phyloP scores from a whole-genome alignment of 2,113 vertebrate genomes.

The Damaliscus lunatus region DNA sequence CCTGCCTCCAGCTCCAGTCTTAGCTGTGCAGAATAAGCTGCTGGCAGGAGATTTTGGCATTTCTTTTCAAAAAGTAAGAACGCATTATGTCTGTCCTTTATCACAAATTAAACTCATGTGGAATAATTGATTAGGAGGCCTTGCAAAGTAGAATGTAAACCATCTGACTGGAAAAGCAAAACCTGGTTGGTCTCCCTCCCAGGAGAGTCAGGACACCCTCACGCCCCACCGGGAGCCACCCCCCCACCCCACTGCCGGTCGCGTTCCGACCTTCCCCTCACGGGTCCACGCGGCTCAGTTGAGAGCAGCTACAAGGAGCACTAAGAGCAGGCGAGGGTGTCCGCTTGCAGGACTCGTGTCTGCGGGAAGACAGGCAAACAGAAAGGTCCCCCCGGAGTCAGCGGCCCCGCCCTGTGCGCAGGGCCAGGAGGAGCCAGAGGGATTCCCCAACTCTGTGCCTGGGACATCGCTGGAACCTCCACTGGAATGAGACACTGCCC shows the following conservation, averaged over 20 bases:
- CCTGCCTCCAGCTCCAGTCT: not conserved
- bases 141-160: not conserved
- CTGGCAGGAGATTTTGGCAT: not conserved
- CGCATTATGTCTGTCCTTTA: rapidly evolving
- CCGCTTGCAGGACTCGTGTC: not conserved
- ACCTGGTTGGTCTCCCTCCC: not conserved
- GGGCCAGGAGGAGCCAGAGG: rapidly evolving
- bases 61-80: not conserved
- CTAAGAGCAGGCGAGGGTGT: rapidly evolving
- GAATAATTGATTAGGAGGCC: not conserved
- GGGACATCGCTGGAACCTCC: not conserved
- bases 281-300: rapidly evolving
- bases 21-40: no score
- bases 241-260: no score
- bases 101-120: not conserved
- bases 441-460: rapidly evolving
- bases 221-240: not conserved
- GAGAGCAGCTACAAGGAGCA: not conserved
- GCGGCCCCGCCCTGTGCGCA: rapidly evolving
- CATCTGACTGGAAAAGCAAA: not conserved
- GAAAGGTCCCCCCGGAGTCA: rapidly evolving
- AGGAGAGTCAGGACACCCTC: rapidly evolving
- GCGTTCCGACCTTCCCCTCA: rapidly evolving
- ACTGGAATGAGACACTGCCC: rapidly evolving
- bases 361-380: rapidly evolving